Base-by-base conservation (phyloP, 2,797 vertebrate genomes). In the Melanotaenia trifasciata region DNA sequence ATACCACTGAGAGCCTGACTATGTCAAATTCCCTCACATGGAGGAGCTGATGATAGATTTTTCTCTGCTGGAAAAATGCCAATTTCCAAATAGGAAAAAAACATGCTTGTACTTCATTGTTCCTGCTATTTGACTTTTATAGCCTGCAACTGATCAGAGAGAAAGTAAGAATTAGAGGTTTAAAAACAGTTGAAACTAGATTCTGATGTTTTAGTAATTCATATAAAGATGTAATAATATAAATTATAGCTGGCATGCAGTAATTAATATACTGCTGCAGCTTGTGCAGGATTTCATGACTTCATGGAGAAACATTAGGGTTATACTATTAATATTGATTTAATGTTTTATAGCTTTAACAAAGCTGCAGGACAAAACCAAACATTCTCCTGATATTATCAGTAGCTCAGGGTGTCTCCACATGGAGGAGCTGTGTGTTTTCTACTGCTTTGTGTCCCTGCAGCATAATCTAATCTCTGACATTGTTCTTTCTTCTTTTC, bases 401-500 rank as follows among this genome's bases (percentile, higher is more conserved):
- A 64, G 66, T 61, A 20, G 67, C 58, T 57, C 43, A 11, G 32
- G 56, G 62, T 75, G 51, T 78, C 20, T 54, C 77, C 64, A 76
- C 66, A 79, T 4, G 50, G 62, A 79, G 70, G 60, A 72, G 70
- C 66, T 67, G 43, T 81, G 58, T 76, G 53, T 70, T 77, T 70
- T 82, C 62, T 72, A 53, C 68, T 64, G 59, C 69, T 74, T 14
- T 72, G 54, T 82, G 53, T 58, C 4, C 67, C 66, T 70, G 58
- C 51, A 24, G 32, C 61, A 72, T 54, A 60, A 86, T 81, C 40
- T 47, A 77, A 78, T 86, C 67, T 79, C 70, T 88, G 69, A 75
- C 53, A 57, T 70, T 90, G 83, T 83, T 89, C 86, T 89, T 54
- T 91, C 86, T 80, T 87, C 79, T 93, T 87, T 84, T 87, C 88